Percentiles rank a stretch among this genome's conserved stretches.
Evolutionary conservation across 2,797 vertebrate species (phyloP).

Genomic region (Coccyzus lansbergi): DNA sequence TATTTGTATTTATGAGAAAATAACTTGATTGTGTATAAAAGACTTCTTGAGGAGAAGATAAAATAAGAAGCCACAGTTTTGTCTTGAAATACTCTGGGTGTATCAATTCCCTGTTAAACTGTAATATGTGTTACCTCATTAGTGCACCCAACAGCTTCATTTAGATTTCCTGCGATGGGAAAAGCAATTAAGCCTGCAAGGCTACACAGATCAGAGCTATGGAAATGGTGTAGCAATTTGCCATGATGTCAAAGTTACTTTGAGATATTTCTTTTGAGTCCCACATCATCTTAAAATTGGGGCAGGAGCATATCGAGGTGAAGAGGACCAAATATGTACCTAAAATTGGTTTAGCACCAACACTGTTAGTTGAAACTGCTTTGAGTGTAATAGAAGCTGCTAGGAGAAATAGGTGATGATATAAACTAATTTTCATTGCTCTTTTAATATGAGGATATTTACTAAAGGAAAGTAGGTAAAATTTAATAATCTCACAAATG

Average conservation of each 20-base stretch:
- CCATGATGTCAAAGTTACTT: neutral
- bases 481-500: neutral
- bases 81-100: neutral
- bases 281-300: neutral
- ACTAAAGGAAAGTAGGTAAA: neutral
- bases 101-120: neutral
- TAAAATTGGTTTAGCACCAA: neutral
- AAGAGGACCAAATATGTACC: neutral
- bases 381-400: neutral
- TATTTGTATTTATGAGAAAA: neutral
- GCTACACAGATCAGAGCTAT: slow-evolving; percentile 27
- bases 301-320: neutral
- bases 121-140: neutral
- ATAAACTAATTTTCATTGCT: neutral
- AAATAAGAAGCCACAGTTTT: neutral
- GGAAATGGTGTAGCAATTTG: slow-evolving; percentile 36
- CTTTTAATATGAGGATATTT: neutral
- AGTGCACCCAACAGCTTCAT: slow-evolving; percentile 7
- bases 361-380: neutral
- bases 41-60: neutral
- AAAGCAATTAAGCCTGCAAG: slow-evolving; percentile 31
- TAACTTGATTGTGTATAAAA: neutral
- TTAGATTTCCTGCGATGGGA: neutral
- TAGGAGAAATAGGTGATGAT: neutral
- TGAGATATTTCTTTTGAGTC: neutral